phyloP scores from a whole-genome alignment of 2,888 invertebrate species.

The Crematogaster levior region DNA sequence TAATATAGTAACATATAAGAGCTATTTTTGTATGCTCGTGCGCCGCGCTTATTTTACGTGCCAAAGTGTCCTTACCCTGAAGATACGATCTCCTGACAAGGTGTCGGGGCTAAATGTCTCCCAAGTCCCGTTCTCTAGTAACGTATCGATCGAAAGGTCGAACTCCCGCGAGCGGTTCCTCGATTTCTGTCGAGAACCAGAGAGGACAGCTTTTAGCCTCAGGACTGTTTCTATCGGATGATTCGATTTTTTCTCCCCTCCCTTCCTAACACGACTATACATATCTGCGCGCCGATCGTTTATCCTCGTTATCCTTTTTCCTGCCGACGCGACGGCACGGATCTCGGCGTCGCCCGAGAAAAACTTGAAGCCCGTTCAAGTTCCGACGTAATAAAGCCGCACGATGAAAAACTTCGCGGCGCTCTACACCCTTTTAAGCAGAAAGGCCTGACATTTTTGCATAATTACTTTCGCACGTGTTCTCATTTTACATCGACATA shows the following conservation, averaged over 20 bases:
- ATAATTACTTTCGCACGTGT: conserved; percentile 23
- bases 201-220: conserved; percentile 80
- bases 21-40: conserved; percentile 46
- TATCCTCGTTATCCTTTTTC: conserved; percentile 36
- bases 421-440: not conserved
- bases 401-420: conserved; percentile 3
- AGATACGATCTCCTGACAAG: conserved; percentile 87
- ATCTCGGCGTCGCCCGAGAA: conserved; percentile 7
- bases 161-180: conserved; percentile 86
- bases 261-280: not conserved
- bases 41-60: conserved; percentile 64
- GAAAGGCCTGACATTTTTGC: conserved; percentile 22
- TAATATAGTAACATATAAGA: conserved; percentile 20
- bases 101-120: conserved; percentile 87
- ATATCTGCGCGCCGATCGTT: conserved; percentile 33
- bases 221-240: conserved; percentile 63
- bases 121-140: conserved; percentile 88
- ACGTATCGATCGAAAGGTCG: conserved; percentile 87
- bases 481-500: not conserved
- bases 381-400: conserved; percentile 28
- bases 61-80: conserved; percentile 87
- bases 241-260: conserved; percentile 46
- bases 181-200: conserved; percentile 85
- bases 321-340: not conserved
- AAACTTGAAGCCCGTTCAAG: conserved; percentile 43